Conservation (phyloP, 2,888 invertebrate species). For the Lydus trimaculatus region DNA sequence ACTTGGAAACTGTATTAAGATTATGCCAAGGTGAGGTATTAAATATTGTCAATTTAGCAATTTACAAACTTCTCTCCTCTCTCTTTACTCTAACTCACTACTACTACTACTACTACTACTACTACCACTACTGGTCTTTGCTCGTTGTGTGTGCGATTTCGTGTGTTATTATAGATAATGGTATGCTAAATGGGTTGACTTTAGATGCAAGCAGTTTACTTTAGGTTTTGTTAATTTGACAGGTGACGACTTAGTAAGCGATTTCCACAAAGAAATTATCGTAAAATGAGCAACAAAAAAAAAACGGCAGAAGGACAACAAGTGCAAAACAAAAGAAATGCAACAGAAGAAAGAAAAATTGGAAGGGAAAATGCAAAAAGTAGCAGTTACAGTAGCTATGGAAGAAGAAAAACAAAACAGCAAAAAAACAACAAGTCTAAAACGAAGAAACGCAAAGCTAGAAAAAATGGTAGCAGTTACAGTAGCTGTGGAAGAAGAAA, state of each 20-base stretch:
- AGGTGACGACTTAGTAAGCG: slow-evolving; percentile 52
- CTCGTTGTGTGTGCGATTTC: slow-evolving; percentile 49
- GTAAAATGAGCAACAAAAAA: too few relatives aligned
- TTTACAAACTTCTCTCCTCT: slow-evolving; percentile 54
- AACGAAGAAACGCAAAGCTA: too few relatives aligned
- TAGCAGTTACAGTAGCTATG: too few relatives aligned
- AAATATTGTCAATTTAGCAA: slow-evolving; percentile 63
- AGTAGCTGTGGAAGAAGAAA: too few relatives aligned
- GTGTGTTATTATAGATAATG: slow-evolving; percentile 60
- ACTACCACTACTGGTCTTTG: slow-evolving; percentile 22
- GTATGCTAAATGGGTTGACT: slow-evolving; percentile 60
- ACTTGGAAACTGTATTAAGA: slow-evolving; percentile 63
- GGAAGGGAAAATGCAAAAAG: too few relatives aligned
- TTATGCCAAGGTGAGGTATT: slow-evolving; percentile 59
- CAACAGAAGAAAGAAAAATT: too few relatives aligned
- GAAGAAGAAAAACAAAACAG: too few relatives aligned
- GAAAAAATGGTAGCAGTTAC: too few relatives aligned
- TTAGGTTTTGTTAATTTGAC: slow-evolving; percentile 54
- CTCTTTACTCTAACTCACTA: not conserved
- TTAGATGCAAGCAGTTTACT: slow-evolving; percentile 56
- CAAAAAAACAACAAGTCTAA: too few relatives aligned
- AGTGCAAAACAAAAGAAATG: too few relatives aligned
- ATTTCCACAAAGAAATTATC: slow-evolving; percentile 33
- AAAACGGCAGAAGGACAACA: too few relatives aligned
- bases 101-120: slow-evolving; percentile 35